Conservation (phyloP, 1,140 invertebrate species). For the Danaus melanippus region DNA sequence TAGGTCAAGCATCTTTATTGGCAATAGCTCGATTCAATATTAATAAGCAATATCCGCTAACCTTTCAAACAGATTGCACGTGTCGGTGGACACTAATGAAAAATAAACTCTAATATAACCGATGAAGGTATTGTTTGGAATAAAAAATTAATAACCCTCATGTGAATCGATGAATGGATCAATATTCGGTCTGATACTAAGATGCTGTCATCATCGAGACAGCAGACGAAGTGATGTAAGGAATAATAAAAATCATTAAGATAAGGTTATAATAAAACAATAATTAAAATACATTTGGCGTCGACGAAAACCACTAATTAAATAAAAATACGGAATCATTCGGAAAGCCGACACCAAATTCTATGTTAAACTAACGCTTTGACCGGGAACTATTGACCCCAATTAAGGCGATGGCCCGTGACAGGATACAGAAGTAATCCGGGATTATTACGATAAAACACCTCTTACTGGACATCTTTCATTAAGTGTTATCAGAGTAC, state of each 20-base stretch:
- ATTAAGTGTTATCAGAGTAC: not conserved
- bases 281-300: too few species aligned
- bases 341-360: too few species aligned
- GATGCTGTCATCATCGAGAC: too few species aligned
- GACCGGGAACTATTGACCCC: conserved; percentile 56
- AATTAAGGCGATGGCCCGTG: conserved; percentile 52
- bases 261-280: too few species aligned
- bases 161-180: too few species aligned
- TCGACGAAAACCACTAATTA: too few species aligned
- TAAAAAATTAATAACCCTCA: too few species aligned
- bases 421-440: conserved; percentile 55
- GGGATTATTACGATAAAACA: conserved; percentile 60
- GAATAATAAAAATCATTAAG: too few species aligned
- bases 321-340: too few species aligned
- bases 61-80: conserved; percentile 46
- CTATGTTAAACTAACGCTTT: conserved; percentile 28
- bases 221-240: too few species aligned
- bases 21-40: conserved; percentile 49
- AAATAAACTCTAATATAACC: conserved; percentile 19
- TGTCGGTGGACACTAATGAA: conserved; percentile 27
- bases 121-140: conserved; percentile 11
- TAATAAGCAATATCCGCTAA: conserved; percentile 63
- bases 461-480: conserved; percentile 41
- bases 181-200: too few species aligned
- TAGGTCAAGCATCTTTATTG: conserved; percentile 51